Base-by-base conservation (phyloP, 2,888 invertebrate genomes). In the Dorcus hopei region DNA sequence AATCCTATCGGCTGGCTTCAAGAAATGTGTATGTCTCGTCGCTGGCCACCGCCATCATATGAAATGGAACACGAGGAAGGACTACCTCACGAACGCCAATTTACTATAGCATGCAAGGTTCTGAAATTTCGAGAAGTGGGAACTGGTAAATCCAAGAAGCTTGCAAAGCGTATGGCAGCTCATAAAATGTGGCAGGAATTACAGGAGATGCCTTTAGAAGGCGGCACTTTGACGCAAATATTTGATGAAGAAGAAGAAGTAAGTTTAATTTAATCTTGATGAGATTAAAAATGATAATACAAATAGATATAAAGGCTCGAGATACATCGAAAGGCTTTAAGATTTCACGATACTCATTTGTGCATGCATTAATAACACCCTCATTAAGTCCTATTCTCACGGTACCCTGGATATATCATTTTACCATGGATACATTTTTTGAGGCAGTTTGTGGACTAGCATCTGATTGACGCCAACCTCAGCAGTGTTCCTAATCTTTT, bases 1-100 rank as follows among this genome's bases (percentile, higher is more conserved):
- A 95, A 98, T 79, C 97, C 97, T 2, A 96, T 98, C 62, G 97
- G 97, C 14, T 93, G 94, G 83, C 82, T 98, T 54, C 92, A 93
- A 77, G 97, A 98, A 79, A 86, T 97, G 79, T 97, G 97, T 76
- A 97, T 97, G 93, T 93, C 95, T 43, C 87, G 93, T 54, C 90
- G 95, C 68, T 94, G 96, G 91, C 95, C 95, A 38, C 96, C 96
- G 42, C 97, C 98, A 26, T 87, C 88, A 26, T 98, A 98, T 77
- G 91, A 94, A 69, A 93, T 94, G 69, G 91, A 87, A 76, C 87
- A 85, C 75, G 93, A 94, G 75, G 91, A 92, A 72, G 90, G 97
- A 42, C 81, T 95, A 59, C 96, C 97, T 0, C 97, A 97, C 74
- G 96, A 96, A 77, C 85, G 95, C 42, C 91, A 93, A 67, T 98